Evolutionary conservation across 1,140 invertebrate genomes (phyloP), one percentile per base, ranked within the genome.

Genomic region (Apis laboriosa): DNA sequence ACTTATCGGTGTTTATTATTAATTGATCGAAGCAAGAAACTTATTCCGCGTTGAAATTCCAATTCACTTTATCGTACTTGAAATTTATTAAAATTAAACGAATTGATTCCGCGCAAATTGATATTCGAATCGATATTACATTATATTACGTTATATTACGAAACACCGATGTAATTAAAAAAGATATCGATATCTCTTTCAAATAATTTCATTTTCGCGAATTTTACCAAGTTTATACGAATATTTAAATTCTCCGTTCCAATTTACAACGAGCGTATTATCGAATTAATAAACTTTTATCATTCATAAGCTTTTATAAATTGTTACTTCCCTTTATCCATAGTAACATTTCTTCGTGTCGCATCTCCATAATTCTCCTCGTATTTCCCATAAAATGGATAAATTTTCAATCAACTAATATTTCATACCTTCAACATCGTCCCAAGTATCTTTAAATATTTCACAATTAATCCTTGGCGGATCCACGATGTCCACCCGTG

Each of bases 31-130:
- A 49, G 49, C 34, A 67, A 67, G 66, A 43, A 68, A 49, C 51
- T 51, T 51, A 43, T 49, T 17, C 21, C 66, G 2, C 19, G 17
- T 68, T 51, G 43, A 49, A 68, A 68, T 68, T 68, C 51, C 34
- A 43, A 51, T 68, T 43, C 19, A 13, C 9, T 51, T 51, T 19
- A 49, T 68, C 9, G 43, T n/a, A 43, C 12, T 49, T 21, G 43
- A 21, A 51, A 68, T 68, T 68, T 19, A 43, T n/a, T 68, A 12
- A 68, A 68, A 51, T 68, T 68, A 51, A 49, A 68, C 43, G 34
- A 49, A 68, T 49, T 21, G 43, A n/a, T 51, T 67, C 34, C 19
- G n/a, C 2, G 43, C 17, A n/a, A 68, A 68, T 68, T 68, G 43
- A 68, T 68, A 68, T n/a, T 17, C n/a, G 34, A 67, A 67, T 43